These are phyloP conservation scores for Potorous gilbertii DNA, from an alignment of 2,797 vertebrate genomes.

Conservation along the genomic window DNA sequence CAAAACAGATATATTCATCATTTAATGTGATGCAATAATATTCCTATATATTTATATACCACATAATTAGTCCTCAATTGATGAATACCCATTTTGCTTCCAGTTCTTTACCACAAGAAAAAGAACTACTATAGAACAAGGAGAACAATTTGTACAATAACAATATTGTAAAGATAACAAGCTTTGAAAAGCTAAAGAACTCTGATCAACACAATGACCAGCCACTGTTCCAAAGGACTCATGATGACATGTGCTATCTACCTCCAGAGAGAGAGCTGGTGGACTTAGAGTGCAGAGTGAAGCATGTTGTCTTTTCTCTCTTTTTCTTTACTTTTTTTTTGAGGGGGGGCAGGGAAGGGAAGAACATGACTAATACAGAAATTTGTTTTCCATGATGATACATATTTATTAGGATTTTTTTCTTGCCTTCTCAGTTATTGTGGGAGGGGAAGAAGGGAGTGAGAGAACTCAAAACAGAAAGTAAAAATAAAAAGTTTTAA, in stretches of 20 bases:
- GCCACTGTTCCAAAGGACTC: not conserved
- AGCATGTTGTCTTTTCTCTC: not conserved
- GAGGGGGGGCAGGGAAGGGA: not conserved
- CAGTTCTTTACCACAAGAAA: not conserved
- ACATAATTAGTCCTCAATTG: not conserved
- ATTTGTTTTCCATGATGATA: not conserved
- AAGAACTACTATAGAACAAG: not conserved
- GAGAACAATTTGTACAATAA: not conserved
- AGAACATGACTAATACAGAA: not conserved
- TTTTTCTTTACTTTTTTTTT: not conserved
- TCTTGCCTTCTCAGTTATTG: not conserved
- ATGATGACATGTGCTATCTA: not conserved
- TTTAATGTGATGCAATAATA: not conserved
- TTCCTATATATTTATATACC: not conserved
- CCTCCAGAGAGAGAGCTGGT: not conserved
- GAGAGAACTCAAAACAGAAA: not conserved
- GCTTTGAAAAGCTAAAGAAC: not conserved
- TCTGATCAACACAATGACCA: not conserved
- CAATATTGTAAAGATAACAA: not conserved
- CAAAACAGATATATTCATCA: not conserved
- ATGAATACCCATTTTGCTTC: not conserved
- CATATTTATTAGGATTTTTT: not conserved
- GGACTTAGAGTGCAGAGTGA: not conserved
- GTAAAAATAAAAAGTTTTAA: not conserved
- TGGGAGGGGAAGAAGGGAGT: not conserved